A percentile compares a stretch with the other conserved stretches of the same genome.
Evolutionary conservation across 2,888 invertebrate species (phyloP).

Genomic region (Subacronicta megacephala): DNA sequence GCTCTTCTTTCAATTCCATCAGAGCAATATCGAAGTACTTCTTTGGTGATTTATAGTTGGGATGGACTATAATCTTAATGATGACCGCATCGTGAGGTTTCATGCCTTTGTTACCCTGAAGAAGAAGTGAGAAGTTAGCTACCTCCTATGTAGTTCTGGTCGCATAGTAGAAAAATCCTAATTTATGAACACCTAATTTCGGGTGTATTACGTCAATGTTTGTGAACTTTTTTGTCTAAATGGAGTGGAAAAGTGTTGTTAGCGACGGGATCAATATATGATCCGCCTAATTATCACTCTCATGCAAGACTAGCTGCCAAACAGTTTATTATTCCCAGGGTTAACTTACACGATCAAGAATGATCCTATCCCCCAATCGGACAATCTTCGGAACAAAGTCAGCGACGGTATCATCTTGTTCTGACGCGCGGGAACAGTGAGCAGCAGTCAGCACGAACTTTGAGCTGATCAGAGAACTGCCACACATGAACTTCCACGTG

Average conservation of each 20-base stretch:
- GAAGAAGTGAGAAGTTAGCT: background rate
- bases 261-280: too few relatives aligned
- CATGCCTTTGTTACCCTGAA: background rate
- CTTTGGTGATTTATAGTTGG: constrained; percentile 68
- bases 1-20: constrained; percentile 61
- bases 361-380: constrained; percentile 67
- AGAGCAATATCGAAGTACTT: constrained; percentile 77
- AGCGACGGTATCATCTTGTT: constrained; percentile 55
- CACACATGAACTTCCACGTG: constrained; percentile 87
- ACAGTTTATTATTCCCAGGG: too few relatives aligned
- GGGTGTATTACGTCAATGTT: too few relatives aligned
- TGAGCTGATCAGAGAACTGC: constrained; percentile 91
- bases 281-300: too few relatives aligned
- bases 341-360: constrained; percentile 47
- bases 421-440: constrained; percentile 86
- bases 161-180: background rate
- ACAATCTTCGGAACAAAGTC: constrained; percentile 69
- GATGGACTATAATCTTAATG: constrained; percentile 65
- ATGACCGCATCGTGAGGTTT: constrained; percentile 54
- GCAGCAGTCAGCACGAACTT: constrained; percentile 92
- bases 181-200: too few relatives aligned
- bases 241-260: too few relatives aligned
- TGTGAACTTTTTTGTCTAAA: too few relatives aligned
- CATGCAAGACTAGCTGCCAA: too few relatives aligned
- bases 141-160: background rate